These are phyloP conservation scores for Campylorhamphus procurvoides DNA, from an alignment of 2,113 vertebrate species.

Conservation along the genomic window DNA sequence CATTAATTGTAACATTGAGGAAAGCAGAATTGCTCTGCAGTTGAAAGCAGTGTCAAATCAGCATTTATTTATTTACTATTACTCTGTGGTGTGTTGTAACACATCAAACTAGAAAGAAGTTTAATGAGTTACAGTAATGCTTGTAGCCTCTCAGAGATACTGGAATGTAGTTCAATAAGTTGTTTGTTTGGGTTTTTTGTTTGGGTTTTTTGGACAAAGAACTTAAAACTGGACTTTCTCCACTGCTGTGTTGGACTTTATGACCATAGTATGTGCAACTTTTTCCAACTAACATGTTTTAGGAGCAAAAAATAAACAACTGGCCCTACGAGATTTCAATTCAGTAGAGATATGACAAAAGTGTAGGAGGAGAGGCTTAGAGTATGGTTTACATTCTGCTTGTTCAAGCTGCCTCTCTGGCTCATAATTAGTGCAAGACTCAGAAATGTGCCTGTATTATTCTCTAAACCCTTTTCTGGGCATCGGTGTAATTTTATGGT, in stretches of 20 bases:
- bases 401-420: not conserved
- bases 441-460: not conserved
- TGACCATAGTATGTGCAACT: not conserved
- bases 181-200: not conserved
- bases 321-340: not conserved
- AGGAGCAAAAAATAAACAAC: not conserved
- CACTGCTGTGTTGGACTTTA: not conserved
- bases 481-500: not conserved
- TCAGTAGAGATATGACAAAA: not conserved
- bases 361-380: not conserved
- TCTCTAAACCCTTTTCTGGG: not conserved
- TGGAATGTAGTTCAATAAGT: not conserved
- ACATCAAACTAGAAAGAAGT: not conserved
- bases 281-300: not conserved
- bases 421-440: not conserved
- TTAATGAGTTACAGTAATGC: slow-evolving; percentile 33
- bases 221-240: not conserved
- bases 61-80: slow-evolving; percentile 52
- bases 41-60: slow-evolving; percentile 46
- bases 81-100: slow-evolving; percentile 22
- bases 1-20: slow-evolving; percentile 44
- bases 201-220: not conserved
- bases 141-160: not conserved
- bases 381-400: not conserved
- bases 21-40: slow-evolving; percentile 33